These are phyloP conservation scores for Tipula confusa DNA, from an alignment of 2,888 invertebrate genomes.

Conservation along the genomic window DNA sequence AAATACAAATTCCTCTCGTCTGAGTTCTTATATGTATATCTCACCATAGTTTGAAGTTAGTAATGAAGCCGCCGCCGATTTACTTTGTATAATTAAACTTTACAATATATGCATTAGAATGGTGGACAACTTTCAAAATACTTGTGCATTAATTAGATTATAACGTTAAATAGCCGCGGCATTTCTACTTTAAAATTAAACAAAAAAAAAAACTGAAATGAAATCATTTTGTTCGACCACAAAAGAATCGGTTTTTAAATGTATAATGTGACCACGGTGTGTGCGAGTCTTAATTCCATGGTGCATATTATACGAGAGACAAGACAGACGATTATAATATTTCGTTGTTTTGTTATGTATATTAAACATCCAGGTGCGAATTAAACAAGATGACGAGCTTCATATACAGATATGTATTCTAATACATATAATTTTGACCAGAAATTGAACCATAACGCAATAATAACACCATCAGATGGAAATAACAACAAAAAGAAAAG, in stretches of 20 bases:
- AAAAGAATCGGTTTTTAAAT: neutral
- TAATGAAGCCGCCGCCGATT: no score
- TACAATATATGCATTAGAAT: neutral
- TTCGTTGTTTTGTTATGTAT: neutral
- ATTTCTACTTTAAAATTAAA: neutral
- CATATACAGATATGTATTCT: neutral
- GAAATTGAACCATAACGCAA: neutral
- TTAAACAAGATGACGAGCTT: constrained; percentile 30
- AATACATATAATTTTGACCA: neutral
- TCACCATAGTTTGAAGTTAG: no score
- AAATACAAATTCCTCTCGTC: no score
- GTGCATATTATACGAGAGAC: no score
- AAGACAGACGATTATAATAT: neutral
- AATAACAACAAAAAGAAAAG: neutral
- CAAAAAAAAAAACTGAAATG: no score
- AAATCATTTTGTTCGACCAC: neutral
- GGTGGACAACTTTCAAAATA: constrained; percentile 5
- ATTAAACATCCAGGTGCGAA: constrained; percentile 26
- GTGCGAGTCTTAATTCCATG: no score
- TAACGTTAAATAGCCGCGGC: neutral
- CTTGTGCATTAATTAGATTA: neutral
- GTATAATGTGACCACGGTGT: neutral
- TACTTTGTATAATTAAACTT: neutral
- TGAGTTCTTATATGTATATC: no score
- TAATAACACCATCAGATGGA: neutral